Evolutionary conservation across 2,888 invertebrate species (phyloP), one percentile per base, ranked within the genome.

Genomic region (Drosophila macrospina): DNA sequence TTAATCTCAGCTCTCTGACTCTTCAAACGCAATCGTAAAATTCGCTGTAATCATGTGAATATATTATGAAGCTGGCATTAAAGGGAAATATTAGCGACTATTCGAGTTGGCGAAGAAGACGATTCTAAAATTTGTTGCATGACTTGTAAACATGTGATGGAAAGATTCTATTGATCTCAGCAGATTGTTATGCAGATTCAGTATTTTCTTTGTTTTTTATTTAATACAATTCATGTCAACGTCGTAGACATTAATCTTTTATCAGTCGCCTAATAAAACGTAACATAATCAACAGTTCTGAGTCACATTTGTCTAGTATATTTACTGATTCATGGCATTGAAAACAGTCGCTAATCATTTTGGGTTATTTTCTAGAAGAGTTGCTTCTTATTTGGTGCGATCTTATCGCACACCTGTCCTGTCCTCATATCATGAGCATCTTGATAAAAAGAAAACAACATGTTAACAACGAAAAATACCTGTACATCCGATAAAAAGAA

Each of bases 321-420:
- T 51, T 36, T 13, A 6, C 16, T 51, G 36, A 50, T 36, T 50
- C 20, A 36, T 52, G 10, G 5, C n/a, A 16, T n/a, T 30, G 28
- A 16, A n/a, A n/a, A 15, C 1, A 16, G 4, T 37, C 0, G 36
- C 20, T 60, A 34, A 73, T 73, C 39, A 37, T 34, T 2, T 24
- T 30, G 24, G 16, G 60, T 56, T 67, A 61, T 73, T 67, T 73
- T 66, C 55, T 44, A 48, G 39, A 24, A 36, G n/a, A 34, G 5
- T 24, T 28, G 16, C 32, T 45, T 4, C 8, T 5, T 15, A 39
- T 42, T 51, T 47, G 45, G 42, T 16, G 28, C 30, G 48, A 73
- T 66, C 56, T 71, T 72, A 72, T 64, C 71, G 16, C 34, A 15
- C 2, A 36, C 24, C 13, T 7, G n/a, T n/a, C n/a, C n/a, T 10